Conservation (phyloP, 1,140 invertebrate species). For the Gonatopus flavifemur region DNA sequence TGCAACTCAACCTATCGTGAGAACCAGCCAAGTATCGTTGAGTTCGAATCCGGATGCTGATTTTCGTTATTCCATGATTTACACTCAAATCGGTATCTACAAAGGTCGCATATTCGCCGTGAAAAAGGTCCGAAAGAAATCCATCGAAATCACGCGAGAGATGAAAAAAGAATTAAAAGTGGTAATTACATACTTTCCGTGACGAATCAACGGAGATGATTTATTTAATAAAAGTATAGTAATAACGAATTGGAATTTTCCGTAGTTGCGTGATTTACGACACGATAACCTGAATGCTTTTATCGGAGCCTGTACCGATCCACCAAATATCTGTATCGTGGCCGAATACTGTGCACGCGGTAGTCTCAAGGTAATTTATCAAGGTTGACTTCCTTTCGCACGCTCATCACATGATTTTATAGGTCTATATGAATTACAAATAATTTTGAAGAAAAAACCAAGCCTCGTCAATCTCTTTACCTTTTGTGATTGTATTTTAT, state of each 20-base stretch:
- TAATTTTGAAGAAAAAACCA: too few relatives aligned
- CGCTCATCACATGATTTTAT: too few relatives aligned
- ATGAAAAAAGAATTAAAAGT: constrained; percentile 96
- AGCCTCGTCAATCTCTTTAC: not conserved
- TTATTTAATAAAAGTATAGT: not conserved
- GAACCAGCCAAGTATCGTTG: constrained; percentile 83
- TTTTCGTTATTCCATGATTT: constrained; percentile 83
- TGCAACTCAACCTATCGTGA: constrained; percentile 64
- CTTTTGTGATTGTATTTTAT: not conserved
- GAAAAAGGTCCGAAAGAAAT: constrained; percentile 81
- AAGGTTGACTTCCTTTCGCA: too few relatives aligned
- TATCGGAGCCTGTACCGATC: constrained; percentile 90
- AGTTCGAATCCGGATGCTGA: constrained; percentile 84
- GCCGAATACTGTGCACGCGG: constrained; percentile 90
- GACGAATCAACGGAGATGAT: not conserved
- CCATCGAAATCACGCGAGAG: constrained; percentile 84
- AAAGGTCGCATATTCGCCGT: constrained; percentile 84
- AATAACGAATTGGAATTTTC: constrained; percentile 23
- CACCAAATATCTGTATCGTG: constrained; percentile 85
- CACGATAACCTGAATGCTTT: constrained; percentile 92
- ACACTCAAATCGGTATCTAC: constrained; percentile 87
- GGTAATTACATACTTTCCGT: constrained; percentile 58
- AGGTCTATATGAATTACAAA: too few relatives aligned
- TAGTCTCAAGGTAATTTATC: constrained; percentile 82
- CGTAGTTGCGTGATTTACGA: constrained; percentile 82